Conservation (phyloP, 2,888 invertebrate species). For the Ophioninae sp. region DNA sequence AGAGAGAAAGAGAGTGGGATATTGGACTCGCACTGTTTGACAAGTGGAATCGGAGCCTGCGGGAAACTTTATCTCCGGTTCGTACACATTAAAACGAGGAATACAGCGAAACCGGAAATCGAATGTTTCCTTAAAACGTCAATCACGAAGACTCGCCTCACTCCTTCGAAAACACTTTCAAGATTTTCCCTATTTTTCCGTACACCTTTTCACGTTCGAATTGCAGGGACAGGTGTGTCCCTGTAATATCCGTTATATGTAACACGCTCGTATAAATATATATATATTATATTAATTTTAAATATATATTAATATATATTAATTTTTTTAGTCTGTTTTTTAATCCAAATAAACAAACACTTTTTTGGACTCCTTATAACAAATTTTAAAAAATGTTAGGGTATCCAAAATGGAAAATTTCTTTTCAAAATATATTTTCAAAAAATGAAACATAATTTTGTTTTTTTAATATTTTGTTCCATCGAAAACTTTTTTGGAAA, state of each 20-base stretch:
- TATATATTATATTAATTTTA: not conserved
- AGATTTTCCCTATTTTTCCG: slow-evolving; percentile 21
- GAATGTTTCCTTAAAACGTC: slow-evolving; percentile 47
- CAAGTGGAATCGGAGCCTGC: slow-evolving; percentile 47
- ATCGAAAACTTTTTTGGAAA: too few species aligned
- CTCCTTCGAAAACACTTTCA: slow-evolving; percentile 25
- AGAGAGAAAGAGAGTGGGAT: slow-evolving; percentile 4
- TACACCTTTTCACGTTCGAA: slow-evolving; percentile 18
- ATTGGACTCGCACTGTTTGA: slow-evolving; percentile 41
- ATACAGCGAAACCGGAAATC: slow-evolving; percentile 49
- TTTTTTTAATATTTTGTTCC: too few species aligned
- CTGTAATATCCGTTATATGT: not conserved
- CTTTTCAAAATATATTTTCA: too few species aligned
- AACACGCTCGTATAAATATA: not conserved
- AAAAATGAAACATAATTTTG: too few species aligned
- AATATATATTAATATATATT: not conserved
- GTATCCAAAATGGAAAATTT: too few species aligned
- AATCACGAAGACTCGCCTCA: slow-evolving; percentile 21
- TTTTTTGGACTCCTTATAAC: too few species aligned
- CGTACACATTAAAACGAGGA: slow-evolving; percentile 43
- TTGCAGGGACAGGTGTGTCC: not conserved
- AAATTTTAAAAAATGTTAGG: too few species aligned
- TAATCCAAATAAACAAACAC: too few species aligned
- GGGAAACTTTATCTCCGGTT: slow-evolving; percentile 50
- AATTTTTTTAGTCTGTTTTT: too few species aligned